These are phyloP conservation scores for Stramonita haemastoma DNA, from an alignment of 2,888 invertebrate genomes.

Conservation along the genomic window DNA sequence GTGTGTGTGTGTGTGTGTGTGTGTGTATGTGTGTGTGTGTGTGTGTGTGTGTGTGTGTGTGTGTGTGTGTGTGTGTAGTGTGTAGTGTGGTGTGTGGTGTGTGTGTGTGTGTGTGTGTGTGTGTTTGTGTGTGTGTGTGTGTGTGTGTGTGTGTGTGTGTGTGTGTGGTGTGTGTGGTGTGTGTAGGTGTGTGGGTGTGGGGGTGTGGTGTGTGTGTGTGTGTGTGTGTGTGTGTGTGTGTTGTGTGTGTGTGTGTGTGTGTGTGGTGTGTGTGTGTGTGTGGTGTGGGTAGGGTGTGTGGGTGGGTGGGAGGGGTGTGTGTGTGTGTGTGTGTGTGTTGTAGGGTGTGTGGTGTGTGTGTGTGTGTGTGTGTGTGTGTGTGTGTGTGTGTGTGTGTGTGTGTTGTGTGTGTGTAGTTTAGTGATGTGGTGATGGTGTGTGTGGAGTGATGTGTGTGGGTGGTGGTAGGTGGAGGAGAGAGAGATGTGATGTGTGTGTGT, in stretches of 20 bases:
- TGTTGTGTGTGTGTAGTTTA: not conserved
- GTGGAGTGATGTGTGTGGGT: not conserved
- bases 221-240: not conserved
- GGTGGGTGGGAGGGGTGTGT: no score
- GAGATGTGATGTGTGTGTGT: not conserved
- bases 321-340: no score
- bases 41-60: not conserved
- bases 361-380: not conserved
- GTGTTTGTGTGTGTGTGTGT: not conserved
- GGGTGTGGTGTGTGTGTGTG: not conserved
- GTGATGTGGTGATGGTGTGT: not conserved
- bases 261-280: not conserved
- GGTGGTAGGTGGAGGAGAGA: not conserved
- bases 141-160: not conserved
- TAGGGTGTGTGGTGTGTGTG: not conserved
- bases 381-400: not conserved
- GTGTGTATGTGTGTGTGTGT: not conserved
- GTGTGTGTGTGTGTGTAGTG: not conserved
- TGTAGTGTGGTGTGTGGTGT: not conserved
- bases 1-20: constrained; percentile 10
- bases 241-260: not conserved
- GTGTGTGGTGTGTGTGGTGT: not conserved
- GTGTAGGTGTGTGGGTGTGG: not conserved
- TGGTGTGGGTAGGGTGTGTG: no score
- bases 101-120: not conserved